Evolutionary conservation across 2,888 invertebrate species (phyloP).

Genomic region (Hypomecis atomaria): DNA sequence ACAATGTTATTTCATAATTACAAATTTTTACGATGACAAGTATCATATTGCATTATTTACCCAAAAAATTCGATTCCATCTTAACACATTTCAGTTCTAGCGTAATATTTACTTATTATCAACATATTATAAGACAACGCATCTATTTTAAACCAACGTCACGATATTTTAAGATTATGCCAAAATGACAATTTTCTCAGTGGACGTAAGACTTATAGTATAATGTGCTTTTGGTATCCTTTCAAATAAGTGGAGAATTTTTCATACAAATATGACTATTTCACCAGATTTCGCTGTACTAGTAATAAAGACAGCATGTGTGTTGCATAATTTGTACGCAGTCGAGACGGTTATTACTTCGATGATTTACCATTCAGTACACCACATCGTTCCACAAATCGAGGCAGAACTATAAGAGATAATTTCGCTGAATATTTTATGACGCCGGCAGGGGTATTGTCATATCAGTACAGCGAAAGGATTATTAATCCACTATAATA

Average conservation of each 20-base stretch:
- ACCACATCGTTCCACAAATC: constrained; percentile 4
- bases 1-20: no score
- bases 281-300: neutral
- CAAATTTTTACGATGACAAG: no score
- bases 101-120: no score
- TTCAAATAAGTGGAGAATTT: neutral
- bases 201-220: neutral
- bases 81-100: no score
- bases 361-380: constrained; percentile 1
- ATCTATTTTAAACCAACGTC: no score
- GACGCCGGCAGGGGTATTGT: constrained; percentile 1
- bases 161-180: no score
- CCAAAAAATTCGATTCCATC: no score
- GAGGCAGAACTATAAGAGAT: constrained; percentile 1
- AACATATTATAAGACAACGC: no score
- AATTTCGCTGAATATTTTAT: constrained; percentile 5
- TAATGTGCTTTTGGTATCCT: neutral
- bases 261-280: neutral
- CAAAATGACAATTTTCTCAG: no score
- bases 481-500: neutral
- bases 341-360: constrained; percentile 4
- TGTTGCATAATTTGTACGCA: neutral
- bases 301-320: neutral
- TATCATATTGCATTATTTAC: no score
- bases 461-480: neutral